phyloP scores from a whole-genome alignment of 2,888 invertebrate genomes.

The Cephus pygmeus region DNA sequence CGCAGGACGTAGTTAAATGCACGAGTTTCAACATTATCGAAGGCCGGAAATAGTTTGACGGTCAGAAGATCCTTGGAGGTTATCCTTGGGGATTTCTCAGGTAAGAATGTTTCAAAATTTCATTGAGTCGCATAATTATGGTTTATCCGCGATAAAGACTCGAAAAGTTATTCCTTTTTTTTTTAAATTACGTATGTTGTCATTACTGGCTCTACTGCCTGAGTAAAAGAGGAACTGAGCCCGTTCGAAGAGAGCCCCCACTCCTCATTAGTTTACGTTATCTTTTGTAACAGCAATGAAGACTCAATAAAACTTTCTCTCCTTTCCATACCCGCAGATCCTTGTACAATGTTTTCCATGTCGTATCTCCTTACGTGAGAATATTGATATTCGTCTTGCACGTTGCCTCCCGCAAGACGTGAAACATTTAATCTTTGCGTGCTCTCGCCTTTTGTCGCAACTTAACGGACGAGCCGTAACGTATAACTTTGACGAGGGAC shows the following conservation, averaged over 20 bases:
- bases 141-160: background rate
- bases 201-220: background rate
- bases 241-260: background rate
- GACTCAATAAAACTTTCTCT: background rate
- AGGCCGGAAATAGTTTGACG: background rate
- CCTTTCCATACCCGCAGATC: too few species aligned
- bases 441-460: background rate
- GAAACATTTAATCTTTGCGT: background rate
- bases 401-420: background rate
- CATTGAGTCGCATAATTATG: background rate
- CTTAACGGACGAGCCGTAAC: background rate
- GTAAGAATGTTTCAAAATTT: background rate
- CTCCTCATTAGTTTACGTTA: background rate
- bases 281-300: background rate
- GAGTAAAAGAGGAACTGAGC: background rate
- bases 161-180: background rate
- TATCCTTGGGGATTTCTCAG: background rate
- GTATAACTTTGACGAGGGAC: background rate
- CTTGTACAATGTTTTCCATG: background rate
- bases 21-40: background rate
- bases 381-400: background rate
- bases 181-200: background rate
- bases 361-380: background rate
- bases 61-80: background rate
- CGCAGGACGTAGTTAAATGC: background rate